Conservation (phyloP, 2,113 vertebrate species). For the Lagopus leucura region DNA sequence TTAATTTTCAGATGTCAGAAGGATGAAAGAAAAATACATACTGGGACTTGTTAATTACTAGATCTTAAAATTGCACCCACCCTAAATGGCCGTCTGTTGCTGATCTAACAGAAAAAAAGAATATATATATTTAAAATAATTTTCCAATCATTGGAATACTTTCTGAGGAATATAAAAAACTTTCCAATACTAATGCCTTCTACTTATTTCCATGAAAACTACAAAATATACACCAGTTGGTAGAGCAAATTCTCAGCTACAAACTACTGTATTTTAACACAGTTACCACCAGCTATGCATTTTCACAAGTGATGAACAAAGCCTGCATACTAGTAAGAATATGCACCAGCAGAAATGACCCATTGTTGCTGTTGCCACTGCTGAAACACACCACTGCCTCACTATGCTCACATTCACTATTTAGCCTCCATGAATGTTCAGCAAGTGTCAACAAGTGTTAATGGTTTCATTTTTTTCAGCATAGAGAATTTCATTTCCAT, state of each 20-base stretch:
- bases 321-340: neutral
- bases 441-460: too few relatives aligned
- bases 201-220: neutral
- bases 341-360: too few relatives aligned
- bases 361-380: neutral
- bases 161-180: constrained; percentile 3
- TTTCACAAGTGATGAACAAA: neutral
- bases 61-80: constrained; percentile 41
- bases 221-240: neutral
- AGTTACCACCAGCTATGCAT: neutral
- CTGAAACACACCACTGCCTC: neutral
- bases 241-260: neutral
- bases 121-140: neutral
- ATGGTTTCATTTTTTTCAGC: too few relatives aligned
- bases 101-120: constrained; percentile 40
- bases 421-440: neutral
- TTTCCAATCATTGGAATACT: constrained; percentile 59
- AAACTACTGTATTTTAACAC: neutral
- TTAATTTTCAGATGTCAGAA: constrained; percentile 52
- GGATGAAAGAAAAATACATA: neutral
- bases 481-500: too few relatives aligned
- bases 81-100: constrained; percentile 34
- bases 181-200: too few relatives aligned
- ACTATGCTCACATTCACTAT: neutral
- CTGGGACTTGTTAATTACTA: constrained; percentile 65